Conservation (phyloP, 2,797 vertebrate species). For the Syndactyla subalaris region DNA sequence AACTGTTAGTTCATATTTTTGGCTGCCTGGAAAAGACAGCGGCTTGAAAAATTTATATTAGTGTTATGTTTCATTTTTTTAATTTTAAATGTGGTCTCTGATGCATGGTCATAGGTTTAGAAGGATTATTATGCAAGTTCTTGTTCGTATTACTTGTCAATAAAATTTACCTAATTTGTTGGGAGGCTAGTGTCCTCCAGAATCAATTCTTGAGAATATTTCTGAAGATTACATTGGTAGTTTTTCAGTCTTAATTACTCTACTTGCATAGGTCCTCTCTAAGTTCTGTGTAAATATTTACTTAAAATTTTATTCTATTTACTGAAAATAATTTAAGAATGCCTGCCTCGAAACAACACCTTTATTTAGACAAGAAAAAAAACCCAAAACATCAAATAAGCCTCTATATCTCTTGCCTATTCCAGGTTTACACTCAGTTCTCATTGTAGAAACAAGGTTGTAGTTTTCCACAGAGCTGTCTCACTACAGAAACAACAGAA, state of each 20-base stretch:
- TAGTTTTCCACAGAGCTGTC: conserved; percentile 30
- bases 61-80: background rate
- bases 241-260: background rate
- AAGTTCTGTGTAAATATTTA: background rate
- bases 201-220: background rate
- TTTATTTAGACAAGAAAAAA: background rate
- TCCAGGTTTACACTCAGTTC: background rate
- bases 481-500: conserved; percentile 36
- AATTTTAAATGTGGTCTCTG: background rate
- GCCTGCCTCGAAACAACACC: background rate
- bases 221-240: background rate
- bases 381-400: background rate
- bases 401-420: background rate
- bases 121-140: background rate
- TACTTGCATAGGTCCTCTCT: background rate
- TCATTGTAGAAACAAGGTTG: background rate
- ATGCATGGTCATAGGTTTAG: background rate
- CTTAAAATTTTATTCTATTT: background rate
- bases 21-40: background rate
- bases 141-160: background rate
- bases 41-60: background rate
- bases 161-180: background rate
- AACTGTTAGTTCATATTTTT: background rate
- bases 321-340: background rate
- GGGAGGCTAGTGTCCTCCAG: background rate